Base-by-base conservation (phyloP, 92 coral and sea anemone species). In the Paramuricea clavata region DNA sequence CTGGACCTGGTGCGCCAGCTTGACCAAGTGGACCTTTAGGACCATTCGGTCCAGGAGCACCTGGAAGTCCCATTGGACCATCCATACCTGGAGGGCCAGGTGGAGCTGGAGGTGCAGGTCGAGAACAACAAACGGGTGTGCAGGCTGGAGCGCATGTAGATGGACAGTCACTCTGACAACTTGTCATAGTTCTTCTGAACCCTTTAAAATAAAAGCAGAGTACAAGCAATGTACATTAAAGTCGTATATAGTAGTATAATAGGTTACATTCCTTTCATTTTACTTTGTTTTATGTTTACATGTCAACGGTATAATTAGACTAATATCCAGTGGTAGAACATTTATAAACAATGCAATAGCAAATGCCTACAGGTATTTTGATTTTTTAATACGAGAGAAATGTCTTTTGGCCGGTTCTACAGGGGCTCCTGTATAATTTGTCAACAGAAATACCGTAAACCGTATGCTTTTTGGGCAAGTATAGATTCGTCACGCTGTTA, bases 1-100 rank as follows among this genome's bases (percentile, higher is more conserved):
- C 96, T 11, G 96, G 98, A 68, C 99, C 99, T 39, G 97, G 97
- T 11, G 91, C 93, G 17, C 99, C 99, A 13, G 99, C 95, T 33
- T 94, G 98, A 72, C 99, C 99, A 52, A 95, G 95, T 61, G 99
- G 99, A 49, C 99, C 99, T 73, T 96, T 96, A 0, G 99, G 99
- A 73, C 99, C 99, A 50, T 96, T 94, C 0, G 99, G 99, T 56
- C 99, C 99, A 33, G 56, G 87, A 60, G 97, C 95, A 69, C 99
- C 99, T 39, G 99, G 93, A 61, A 90, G 74, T 11, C 99, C 99
- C 95, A 93, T 91, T 17, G 95, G 97, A 86, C 99, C 99, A 56
- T 96, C 99, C 15, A 93, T 93, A 50, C 99, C 99, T 0, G 95
- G 94, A 12, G 99, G 99, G 0, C 99, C 99, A 15, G 98, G 95